phyloP scores from a whole-genome alignment of 2,797 vertebrate genomes.

The Heliangelus exortis region DNA sequence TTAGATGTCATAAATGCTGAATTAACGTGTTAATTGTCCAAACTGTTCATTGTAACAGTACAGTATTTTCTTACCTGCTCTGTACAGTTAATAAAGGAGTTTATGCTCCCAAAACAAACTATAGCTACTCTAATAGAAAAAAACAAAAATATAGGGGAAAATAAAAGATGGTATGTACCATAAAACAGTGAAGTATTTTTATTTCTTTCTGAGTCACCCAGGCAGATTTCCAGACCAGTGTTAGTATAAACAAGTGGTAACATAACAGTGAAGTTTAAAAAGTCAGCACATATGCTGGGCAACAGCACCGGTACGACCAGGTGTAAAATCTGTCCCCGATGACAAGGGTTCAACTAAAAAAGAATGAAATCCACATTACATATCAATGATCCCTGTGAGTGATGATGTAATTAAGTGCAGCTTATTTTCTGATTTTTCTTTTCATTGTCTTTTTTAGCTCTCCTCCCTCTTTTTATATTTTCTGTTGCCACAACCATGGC shows the following conservation, averaged over 20 bases:
- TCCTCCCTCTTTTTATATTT: background rate
- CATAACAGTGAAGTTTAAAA: background rate
- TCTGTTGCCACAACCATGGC: background rate
- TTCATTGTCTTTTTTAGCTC: background rate
- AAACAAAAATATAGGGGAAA: background rate
- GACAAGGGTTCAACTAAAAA: background rate
- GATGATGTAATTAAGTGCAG: background rate
- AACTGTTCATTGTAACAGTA: background rate
- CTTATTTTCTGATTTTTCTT: background rate
- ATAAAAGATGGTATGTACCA: background rate
- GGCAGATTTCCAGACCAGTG: conserved; percentile 1
- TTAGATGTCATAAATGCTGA: background rate
- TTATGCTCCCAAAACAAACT: background rate
- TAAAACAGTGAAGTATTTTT: background rate
- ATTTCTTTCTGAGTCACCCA: background rate
- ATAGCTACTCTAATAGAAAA: background rate
- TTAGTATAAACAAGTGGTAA: background rate
- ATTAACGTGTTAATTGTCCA: background rate
- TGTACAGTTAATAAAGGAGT: background rate
- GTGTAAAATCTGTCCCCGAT: background rate
- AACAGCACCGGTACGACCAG: background rate
- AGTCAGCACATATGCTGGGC: background rate
- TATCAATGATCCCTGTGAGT: background rate
- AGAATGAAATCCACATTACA: background rate
- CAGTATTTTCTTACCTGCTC: background rate